Base-by-base conservation (phyloP, 2,888 invertebrate species). In the Homarus gammarus region DNA sequence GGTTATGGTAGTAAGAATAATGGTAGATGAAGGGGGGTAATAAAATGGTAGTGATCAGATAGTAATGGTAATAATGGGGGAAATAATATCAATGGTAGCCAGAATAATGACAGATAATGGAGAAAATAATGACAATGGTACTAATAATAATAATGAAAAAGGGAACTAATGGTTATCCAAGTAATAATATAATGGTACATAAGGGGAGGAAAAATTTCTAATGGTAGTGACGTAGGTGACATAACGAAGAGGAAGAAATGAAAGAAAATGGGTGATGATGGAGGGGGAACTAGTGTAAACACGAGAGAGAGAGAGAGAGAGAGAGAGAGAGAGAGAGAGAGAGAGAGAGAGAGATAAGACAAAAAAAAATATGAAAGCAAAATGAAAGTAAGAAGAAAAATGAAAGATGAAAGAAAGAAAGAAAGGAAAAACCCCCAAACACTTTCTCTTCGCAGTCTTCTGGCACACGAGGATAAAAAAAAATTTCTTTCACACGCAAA, bases 331-430 rank as follows among this genome's bases (percentile, higher is more conserved):
- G 56, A 56, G 75, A 90, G 82, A 87, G 84, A 70, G 73, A 88
- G 68, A 83, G 33, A 83, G 79, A 70, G 78, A 36, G 70, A 44
- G 87, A 84, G 75, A 90, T 44, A 87, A 84, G 83, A 38, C 92
- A 88, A 84, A 81, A 70, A 70, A 91, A 49, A 78, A 84, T 81
- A 84, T 93, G 93, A 94, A 94, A 93, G 94, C 93, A 22, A 73
- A 38, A n/a, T n/a, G n/a, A n/a, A n/a, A n/a, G n/a, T n/a, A n/a
- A n/a, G n/a, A n/a, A n/a, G n/a, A n/a, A n/a, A n/a, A n/a, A n/a
- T n/a, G n/a, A n/a, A n/a, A n/a, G n/a, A n/a, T n/a, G n/a, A n/a
- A n/a, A n/a, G n/a, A n/a, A n/a, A n/a, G n/a, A n/a, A n/a, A n/a
- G n/a, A n/a, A n/a, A n/a, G n/a, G n/a, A n/a, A n/a, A n/a, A n/a